Base-by-base conservation (phyloP, 2,888 invertebrate species). In the Agrotis puta region DNA sequence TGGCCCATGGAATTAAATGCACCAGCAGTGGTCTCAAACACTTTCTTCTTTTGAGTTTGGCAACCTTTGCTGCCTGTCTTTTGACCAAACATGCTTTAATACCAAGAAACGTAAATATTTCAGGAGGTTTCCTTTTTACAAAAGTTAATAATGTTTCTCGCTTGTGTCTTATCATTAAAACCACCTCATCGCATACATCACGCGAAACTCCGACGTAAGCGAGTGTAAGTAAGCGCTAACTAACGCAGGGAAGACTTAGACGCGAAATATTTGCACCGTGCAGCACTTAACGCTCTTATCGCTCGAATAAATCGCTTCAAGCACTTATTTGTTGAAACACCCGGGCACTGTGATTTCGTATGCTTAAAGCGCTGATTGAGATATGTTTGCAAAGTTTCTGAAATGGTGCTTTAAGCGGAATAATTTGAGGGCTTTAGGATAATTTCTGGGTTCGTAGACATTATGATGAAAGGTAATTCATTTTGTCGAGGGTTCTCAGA, bases 241-340 rank as follows among this genome's bases (percentile, higher is more conserved):
- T 93, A 94, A 93, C 92, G 92, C 91, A 85, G 90, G 91, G 90
- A 92, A 92, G 92, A 93, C 92, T 92, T 85, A 79, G 84, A 83
- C 87, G 89, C 88, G 91, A 92, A 91, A 92, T 94, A 94, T 94
- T 93, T 91, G 91, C 91, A 89, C 89, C 85, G 90, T 85, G 90
- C 88, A 90, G 91, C 93, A 93, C 92, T 94, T 94, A 92, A 88
- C 89, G 88, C 91, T 88, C 68, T 85, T 92, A 92, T 92, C 92
- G 88, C 84, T 70, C 73, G 74, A 87, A 86, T 87, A 88, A 88
- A 92, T 92, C 90, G 90, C 86, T 87, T 85, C 79, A 84, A 89
- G 87, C 88, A 86, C 89, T 89, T 88, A 88, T 89, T 90, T 89
- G 90, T 90, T 87, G 83, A 86, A 86, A 84, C 84, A 74, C 77